Evolutionary conservation across 2,888 invertebrate genomes (phyloP), one percentile per base, ranked within the genome.

Genomic region (Pseudanteris insignis): DNA sequence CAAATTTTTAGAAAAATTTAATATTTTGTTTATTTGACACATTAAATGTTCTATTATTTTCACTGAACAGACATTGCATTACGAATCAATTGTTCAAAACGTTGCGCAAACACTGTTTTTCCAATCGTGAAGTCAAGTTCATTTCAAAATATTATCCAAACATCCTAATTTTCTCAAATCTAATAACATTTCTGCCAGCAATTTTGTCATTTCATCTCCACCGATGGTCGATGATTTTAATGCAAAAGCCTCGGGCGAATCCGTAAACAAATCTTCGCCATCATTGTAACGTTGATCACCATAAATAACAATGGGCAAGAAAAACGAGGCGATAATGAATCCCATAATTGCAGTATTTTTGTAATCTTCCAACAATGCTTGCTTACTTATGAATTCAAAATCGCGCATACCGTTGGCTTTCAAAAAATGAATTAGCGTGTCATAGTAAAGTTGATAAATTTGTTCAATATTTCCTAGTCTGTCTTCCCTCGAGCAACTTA

Each of bases 181-280:
- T 6, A 78, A 5, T 33, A 79, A 41, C 70, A 74, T 71, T 2
- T 75, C 70, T 4, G 66, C 74, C 38, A 78, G 65, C 5, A 65
- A 12, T 26, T 70, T 62, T 0, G 69, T 67, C 53, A 74, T 15
- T 2, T 51, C 57, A 0, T 75, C 73, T 0, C 73, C 76, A 0
- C 76, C 76, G 0, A 11, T 0, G 1, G 32, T 4, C 1, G n/a
- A 15, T 1, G 11, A 0, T 0, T 5, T 0, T 0, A 4, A 1
- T 0, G 8, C 28, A 1, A 3, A 8, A 2, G 53, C 37, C 1
- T 33, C 1, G 0, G 2, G 0, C 2, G 28, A 29, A 10, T 29
- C 26, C 0, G 5, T 25, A 11, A 44, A 51, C 9, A 41, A 51
- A 1, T 51, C 28, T n/a, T 46, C 53, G 0, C 26, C 2, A 1